phyloP scores from a whole-genome alignment of 2,888 invertebrate genomes.

The Dynastes hyllus region DNA sequence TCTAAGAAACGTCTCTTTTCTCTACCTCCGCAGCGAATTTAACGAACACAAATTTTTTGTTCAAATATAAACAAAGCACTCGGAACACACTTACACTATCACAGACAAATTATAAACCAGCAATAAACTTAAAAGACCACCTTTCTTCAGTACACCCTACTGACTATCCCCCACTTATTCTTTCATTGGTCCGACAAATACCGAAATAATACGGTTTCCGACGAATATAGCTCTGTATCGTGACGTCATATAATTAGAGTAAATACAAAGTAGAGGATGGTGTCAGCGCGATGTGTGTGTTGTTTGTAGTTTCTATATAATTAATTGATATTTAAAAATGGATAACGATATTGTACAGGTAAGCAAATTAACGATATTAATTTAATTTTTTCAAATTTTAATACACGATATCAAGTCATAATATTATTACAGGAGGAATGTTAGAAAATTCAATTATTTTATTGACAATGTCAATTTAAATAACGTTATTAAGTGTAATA shows the following conservation, averaged over 20 bases:
- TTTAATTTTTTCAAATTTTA: conserved; percentile 6
- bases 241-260: conserved; percentile 82
- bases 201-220: conserved; percentile 64
- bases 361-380: conserved; percentile 57
- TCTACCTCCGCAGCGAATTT: not conserved
- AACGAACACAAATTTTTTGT: not conserved
- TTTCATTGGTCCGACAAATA: conserved; percentile 59
- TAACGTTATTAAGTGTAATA: conserved; percentile 50
- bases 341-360: conserved; percentile 72
- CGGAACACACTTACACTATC: conserved; percentile 22
- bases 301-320: conserved; percentile 68
- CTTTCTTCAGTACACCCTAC: conserved; percentile 73
- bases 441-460: conserved; percentile 46
- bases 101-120: conserved; percentile 37
- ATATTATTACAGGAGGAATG: not conserved
- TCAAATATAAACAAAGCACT: conserved; percentile 25
- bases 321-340: conserved; percentile 69
- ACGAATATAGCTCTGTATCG: conserved; percentile 72
- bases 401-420: not conserved
- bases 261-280: conserved; percentile 81
- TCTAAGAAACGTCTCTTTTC: not conserved
- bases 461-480: conserved; percentile 51
- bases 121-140: conserved; percentile 67
- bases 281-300: conserved; percentile 75
- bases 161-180: conserved; percentile 50